These are phyloP conservation scores for Chaetorhynchus papuensis DNA, from an alignment of 2,113 vertebrate species.

Conservation along the genomic window DNA sequence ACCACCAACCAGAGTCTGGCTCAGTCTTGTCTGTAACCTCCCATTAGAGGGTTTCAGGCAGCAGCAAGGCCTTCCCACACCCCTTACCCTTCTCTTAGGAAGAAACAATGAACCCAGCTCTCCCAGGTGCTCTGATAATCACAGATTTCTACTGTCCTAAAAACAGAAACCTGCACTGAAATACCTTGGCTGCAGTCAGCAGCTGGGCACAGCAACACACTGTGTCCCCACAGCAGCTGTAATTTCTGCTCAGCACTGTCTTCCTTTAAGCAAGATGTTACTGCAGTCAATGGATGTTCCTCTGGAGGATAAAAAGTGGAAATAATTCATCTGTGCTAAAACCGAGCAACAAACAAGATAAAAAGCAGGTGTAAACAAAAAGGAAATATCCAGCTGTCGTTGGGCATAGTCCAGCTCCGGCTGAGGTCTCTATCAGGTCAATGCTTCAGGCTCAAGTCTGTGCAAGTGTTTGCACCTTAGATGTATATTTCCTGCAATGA, in stretches of 20 bases:
- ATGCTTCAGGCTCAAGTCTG: neutral
- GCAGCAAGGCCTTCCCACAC: neutral
- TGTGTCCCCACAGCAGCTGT: neutral
- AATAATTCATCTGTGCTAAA: neutral
- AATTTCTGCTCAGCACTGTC: neutral
- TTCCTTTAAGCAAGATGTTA: slow-evolving; percentile 5
- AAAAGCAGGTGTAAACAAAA: neutral
- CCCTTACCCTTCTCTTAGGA: neutral
- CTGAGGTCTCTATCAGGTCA: neutral
- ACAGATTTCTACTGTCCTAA: neutral
- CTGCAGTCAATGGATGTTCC: slow-evolving; percentile 7
- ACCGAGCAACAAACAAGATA: neutral
- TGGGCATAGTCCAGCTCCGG: neutral
- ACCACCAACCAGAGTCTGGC: neutral
- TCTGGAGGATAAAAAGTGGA: neutral
- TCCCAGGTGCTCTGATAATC: neutral
- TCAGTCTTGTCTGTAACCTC: neutral
- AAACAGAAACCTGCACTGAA: neutral
- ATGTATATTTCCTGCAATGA: neutral
- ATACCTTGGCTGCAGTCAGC: neutral
- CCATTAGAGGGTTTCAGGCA: neutral
- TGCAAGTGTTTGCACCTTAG: neutral
- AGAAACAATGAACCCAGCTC: neutral
- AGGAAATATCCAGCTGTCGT: neutral
- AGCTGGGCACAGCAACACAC: neutral